phyloP scores from a whole-genome alignment of 1,140 invertebrate genomes.

The Drosophila setifemur region DNA sequence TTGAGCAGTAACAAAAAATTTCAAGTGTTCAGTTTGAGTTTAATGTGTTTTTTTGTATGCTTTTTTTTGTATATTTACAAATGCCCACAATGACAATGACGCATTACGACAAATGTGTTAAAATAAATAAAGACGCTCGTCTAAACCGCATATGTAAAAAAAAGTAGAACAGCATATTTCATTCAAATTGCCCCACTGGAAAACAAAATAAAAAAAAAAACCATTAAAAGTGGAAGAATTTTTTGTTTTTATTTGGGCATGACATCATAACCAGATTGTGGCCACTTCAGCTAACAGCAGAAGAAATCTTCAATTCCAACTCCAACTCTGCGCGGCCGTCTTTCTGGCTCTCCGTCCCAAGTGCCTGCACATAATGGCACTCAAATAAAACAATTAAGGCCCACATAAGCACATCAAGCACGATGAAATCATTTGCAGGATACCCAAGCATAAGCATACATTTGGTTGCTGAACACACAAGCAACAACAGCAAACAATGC shows the following conservation, averaged over 20 bases:
- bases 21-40: conserved; percentile 45
- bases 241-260: conserved; percentile 48
- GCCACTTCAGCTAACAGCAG: conserved; percentile 53
- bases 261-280: conserved; percentile 69
- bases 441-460: conserved; percentile 25
- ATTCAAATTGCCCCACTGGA: conserved; percentile 38
- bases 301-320: conserved; percentile 16
- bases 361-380: conserved; percentile 77
- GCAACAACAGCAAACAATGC: conserved; percentile 22
- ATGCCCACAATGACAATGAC: conserved; percentile 64
- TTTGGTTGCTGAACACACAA: not conserved
- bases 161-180: conserved; percentile 74
- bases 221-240: conserved; percentile 65
- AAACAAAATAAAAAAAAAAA: conserved; percentile 21
- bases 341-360: conserved; percentile 36
- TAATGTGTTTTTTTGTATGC: conserved; percentile 19
- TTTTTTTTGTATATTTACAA: conserved; percentile 58
- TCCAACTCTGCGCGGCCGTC: conserved; percentile 10
- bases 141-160: conserved; percentile 56
- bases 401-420: conserved; percentile 74
- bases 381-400: conserved; percentile 80
- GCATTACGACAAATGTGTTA: conserved; percentile 73
- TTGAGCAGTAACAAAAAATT: conserved; percentile 27
- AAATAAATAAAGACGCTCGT: conserved; percentile 59
- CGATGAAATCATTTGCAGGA: conserved; percentile 77